phyloP scores from a whole-genome alignment of 2,888 invertebrate genomes.

The Metallyticus violacea region DNA sequence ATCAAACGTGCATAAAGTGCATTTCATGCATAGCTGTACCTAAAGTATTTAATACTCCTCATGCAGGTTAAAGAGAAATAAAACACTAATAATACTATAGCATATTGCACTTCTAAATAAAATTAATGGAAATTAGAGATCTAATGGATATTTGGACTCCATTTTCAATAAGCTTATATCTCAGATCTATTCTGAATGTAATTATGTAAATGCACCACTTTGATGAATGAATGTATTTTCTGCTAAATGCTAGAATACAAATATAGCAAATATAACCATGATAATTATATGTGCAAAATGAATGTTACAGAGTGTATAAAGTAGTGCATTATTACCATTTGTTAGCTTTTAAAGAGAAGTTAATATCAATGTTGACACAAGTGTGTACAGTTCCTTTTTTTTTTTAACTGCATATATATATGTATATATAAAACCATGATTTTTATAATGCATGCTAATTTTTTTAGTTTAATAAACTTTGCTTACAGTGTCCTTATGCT shows the following conservation, averaged over 20 bases:
- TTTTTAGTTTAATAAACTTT: too few species aligned
- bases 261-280: neutral
- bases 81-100: neutral
- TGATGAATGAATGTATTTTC: neutral
- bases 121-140: neutral
- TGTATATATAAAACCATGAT: too few species aligned
- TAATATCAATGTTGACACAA: too few species aligned
- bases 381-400: too few species aligned
- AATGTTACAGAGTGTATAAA: too few species aligned
- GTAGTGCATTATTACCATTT: too few species aligned
- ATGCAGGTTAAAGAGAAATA: neutral
- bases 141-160: neutral
- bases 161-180: neutral
- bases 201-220: too few species aligned
- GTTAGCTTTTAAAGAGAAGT: too few species aligned
- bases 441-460: too few species aligned
- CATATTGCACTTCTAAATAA: neutral
- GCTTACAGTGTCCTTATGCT: too few species aligned
- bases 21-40: neutral
- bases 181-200: neutral
- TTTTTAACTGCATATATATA: too few species aligned
- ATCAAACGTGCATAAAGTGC: neutral
- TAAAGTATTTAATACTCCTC: neutral
- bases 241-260: neutral
- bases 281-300: too few species aligned